Evolutionary conservation across 2,888 invertebrate genomes (phyloP), one percentile per base, ranked within the genome.

Genomic region (Parochlus steinenii): DNA sequence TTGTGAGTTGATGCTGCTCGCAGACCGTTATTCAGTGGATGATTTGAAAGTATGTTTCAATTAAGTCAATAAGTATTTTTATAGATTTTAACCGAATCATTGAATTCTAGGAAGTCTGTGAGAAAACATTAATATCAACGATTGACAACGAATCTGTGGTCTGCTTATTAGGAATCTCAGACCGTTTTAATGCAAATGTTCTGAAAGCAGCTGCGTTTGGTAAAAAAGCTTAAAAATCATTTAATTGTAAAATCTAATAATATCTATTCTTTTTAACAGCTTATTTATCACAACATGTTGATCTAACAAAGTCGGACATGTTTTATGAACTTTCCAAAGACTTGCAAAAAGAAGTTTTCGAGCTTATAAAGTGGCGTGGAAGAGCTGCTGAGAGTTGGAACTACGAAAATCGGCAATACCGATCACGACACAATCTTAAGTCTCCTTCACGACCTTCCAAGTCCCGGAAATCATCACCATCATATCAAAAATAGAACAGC

Each of bases 111-210:
- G 63, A 64, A 42, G 56, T 68, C 15, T 74, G 73, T 53, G 75
- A 75, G 52, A 64, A 65, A 42, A 64, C 66, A 7, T 52, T 75
- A 22, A 65, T 67, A 43, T 52, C 61, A 6, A 64, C 67, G 46
- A 63, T 74, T 36, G 71, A 74, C 49, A 65, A 67, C 38, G 72
- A 74, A 36, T 68, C 69, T 4, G 71, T 69, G 2, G 57, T 74
- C 30, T 74, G 69, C 49, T 63, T 74, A 32, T 55, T 74, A 31
- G 68, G 69, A 42, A 64, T 75, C 48, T 71, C 73, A 3, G 74
- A 76, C 54, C 73, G 73, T 44, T 72, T 69, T 47, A 68, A 69
- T 52, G 71, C 73, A 11, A 46, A 47, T 5, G 48, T 45, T 2
- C 39, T 55, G 12, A 54, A 53, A 42, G 48, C 53, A 28, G n/a